Base-by-base conservation (phyloP, 35 echinoderm and acorn worm species). In the Acanthaster planci region DNA sequence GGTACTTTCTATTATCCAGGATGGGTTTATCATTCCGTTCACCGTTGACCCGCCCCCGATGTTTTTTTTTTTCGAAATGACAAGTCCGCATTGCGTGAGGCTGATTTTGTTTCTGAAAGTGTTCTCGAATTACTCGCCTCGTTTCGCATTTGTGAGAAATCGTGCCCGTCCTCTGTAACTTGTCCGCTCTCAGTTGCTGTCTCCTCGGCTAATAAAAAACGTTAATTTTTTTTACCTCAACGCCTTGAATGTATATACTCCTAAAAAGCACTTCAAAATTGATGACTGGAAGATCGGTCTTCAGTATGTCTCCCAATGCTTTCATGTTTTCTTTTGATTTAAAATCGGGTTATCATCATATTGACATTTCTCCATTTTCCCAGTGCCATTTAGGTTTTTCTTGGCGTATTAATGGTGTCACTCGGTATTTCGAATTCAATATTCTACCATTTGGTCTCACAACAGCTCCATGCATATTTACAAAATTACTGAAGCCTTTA, bases 301-400 rank as follows among this genome's bases (percentile, higher is more conserved):
- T 26, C 59, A 64, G 59, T 64, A 18, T 64, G 59, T 64, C 59
- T 0, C 59, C 15, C 15, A 64, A 64, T 64, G 59, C 59, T 18
- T n/a, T 18, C 59, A 14, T 64, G 21, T 19, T 64, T 26, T 18
- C 0, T 5, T 64, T 64, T 23, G 59, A 64, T 31, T n/a, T 64
- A 7, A 64, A 64, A n/a, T 64, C 59, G 15, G 59, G 59, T 18
- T 64, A 64, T n/a, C 59, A 64, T n/a, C 59, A 64, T n/a, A 64
- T 64, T 19, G 19, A 64, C 59, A 64, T 64, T 2, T 12, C 59
- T 7, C 10, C 10, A 7, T 12, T 19, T 0, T 64, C 30, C 7
- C 59, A 64, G 22, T n/a, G 7, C 8, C 22, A 26, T n/a, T n/a
- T 64, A 18, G 59, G 59, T 6, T 64, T 64, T 19, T 5, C 59